Evolutionary conservation across 2,113 vertebrate species (phyloP), one percentile per base, ranked within the genome.

Genomic region (Cephalopterus ornatus): DNA sequence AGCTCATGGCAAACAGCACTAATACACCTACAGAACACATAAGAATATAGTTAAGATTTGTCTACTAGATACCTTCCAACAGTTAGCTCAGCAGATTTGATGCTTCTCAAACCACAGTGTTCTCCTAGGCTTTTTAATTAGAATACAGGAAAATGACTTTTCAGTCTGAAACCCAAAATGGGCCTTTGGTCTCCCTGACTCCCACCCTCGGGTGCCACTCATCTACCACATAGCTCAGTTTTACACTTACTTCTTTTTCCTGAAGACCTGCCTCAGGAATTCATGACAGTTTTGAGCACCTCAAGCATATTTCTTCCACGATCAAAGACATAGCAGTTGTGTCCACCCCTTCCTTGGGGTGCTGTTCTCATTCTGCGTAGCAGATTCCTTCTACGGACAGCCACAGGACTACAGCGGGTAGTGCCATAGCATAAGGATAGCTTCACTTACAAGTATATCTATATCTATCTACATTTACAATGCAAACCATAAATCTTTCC

Each of bases 351-450:
- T 82, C 3, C 72, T 15, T 26, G 5, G 7, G 35, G 11, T 35
- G 19, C 8, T 75, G 58, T 4, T 92, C 55, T 30, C 52, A 49
- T 49, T 67, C 27, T 74, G 42, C 50, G 81, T 22, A 49, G 27
- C n/a, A 30, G 0, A 20, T 13, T 35, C 44, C 44, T 82, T 22
- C 83, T 22, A 14, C 0, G 0, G 50, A 30, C 3, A 3, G 41
- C 12, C 21, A 5, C 1, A 68, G 23, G 27, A 52, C 67, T 42
- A 30, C 65, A 74, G 68, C 6, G 2, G 22, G 24, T 2, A 80
- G 30, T 9, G 17, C 59, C n/a, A 18, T 0, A 50, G 42, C 33
- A 42, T 3, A 6, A 73, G n/a, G 32, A 19, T 6, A 22, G 19
- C 15, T 35, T 30, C n/a, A 39, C 20, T 66, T 47, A 58, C 26